phyloP scores from a whole-genome alignment of 2,113 vertebrate genomes.

The Pampusana beccarii region DNA sequence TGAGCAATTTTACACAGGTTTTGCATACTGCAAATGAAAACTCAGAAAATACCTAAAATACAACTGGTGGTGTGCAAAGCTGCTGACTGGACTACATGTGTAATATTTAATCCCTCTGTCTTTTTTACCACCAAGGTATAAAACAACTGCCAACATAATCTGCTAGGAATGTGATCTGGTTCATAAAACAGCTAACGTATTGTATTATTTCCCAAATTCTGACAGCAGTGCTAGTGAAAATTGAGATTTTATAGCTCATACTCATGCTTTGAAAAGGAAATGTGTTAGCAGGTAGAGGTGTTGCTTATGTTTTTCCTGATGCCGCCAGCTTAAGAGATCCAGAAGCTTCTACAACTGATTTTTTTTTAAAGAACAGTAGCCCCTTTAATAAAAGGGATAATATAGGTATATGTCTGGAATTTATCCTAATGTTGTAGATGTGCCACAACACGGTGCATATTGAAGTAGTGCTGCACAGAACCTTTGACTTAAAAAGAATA shows the following conservation, averaged over 20 bases:
- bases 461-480: background rate
- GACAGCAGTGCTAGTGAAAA: background rate
- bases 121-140: background rate
- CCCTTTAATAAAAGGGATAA: background rate
- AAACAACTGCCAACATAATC: background rate
- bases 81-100: background rate
- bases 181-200: background rate
- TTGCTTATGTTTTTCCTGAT: background rate
- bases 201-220: background rate
- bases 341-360: background rate
- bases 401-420: background rate
- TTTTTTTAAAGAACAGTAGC: background rate
- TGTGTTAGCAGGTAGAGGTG: background rate
- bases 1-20: background rate
- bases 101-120: background rate
- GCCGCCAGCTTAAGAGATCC: background rate
- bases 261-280: accelerated
- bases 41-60: background rate
- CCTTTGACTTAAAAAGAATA: background rate
- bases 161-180: background rate
- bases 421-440: background rate
- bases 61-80: accelerated
- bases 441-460: background rate
- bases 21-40: background rate
- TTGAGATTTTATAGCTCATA: background rate